A percentile compares a stretch with the other conserved stretches of the same genome.
These are phyloP conservation scores for Echeneis naucrates DNA, from an alignment of 2,797 vertebrate species.

Conservation along the genomic window DNA sequence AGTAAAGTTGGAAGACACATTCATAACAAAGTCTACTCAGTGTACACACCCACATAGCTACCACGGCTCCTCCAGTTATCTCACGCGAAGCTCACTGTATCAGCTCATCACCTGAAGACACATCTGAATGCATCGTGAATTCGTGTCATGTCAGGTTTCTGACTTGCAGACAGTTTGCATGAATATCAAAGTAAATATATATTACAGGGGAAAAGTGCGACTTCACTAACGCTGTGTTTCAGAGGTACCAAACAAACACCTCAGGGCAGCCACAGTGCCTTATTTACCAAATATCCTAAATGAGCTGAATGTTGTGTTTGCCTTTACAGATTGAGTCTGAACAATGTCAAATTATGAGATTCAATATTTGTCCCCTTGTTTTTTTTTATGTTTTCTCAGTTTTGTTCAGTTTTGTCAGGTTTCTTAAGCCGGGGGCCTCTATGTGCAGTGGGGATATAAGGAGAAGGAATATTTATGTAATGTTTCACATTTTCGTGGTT, in stretches of 20 bases:
- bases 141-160: no score
- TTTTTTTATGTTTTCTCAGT: neutral
- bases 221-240: neutral
- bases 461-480: no score
- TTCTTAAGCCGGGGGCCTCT: no score
- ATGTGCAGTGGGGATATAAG: no score
- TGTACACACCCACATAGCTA: constrained; percentile 32
- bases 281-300: neutral
- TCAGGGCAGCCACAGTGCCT: no score
- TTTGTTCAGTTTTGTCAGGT: neutral
- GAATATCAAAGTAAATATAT: neutral
- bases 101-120: neutral
- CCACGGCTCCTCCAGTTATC: no score
- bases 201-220: neutral
- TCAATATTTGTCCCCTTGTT: neutral
- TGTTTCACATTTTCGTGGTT: neutral
- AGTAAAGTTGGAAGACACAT: neutral
- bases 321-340: neutral
- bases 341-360: neutral
- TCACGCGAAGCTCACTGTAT: neutral
- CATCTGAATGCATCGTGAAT: neutral
- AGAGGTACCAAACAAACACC: neutral
- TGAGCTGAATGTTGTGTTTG: neutral
- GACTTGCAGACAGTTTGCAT: neutral
- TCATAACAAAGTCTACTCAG: neutral